These are phyloP conservation scores for Diglossa cyanea DNA, from an alignment of 2,797 vertebrate species.

Conservation along the genomic window DNA sequence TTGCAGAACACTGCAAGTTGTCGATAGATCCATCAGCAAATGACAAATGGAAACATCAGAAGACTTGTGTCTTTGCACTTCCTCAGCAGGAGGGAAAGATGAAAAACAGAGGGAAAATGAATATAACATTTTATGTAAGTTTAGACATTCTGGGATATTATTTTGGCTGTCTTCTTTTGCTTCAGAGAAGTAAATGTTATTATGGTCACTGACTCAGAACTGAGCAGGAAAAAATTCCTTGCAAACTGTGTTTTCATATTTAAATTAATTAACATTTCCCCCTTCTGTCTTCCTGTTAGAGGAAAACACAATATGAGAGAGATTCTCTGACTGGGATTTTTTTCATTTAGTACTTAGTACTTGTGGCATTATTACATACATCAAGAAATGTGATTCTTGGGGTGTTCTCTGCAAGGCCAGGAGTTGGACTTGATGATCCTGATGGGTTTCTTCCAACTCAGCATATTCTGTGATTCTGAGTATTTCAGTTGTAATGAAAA, in stretches of 20 bases:
- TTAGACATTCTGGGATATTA: not conserved
- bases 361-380: not conserved
- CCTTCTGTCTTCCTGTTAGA: not conserved
- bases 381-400: not conserved
- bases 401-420: not conserved
- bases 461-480: not conserved
- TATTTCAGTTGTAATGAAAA: not conserved
- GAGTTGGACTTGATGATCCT: not conserved
- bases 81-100: not conserved
- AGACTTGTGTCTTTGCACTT: not conserved
- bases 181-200: not conserved
- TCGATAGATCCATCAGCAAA: not conserved
- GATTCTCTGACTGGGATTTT: not conserved
- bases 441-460: not conserved
- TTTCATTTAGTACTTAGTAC: not conserved
- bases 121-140: not conserved
- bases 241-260: not conserved
- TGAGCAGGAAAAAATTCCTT: not conserved
- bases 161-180: not conserved
- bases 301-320: not conserved
- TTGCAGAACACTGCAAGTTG: not conserved
- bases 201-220: not conserved
- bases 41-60: not conserved
- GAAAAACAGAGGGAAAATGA: not conserved
- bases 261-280: not conserved